Conservation (phyloP, 1,140 invertebrate genomes). For the Ctenoplectra terminalis region DNA sequence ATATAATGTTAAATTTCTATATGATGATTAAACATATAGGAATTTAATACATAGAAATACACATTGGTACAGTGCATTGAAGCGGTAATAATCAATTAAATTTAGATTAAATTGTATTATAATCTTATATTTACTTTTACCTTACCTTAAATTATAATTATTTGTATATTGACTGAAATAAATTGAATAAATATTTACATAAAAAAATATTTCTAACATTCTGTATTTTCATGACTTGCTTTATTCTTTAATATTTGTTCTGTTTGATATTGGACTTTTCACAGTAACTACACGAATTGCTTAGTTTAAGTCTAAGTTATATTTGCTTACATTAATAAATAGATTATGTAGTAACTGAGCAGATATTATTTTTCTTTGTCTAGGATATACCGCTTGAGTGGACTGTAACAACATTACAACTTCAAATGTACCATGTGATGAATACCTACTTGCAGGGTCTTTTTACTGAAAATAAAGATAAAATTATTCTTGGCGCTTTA, state of each 20-base stretch:
- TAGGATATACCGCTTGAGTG: slow-evolving; percentile 80
- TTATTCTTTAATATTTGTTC: neutral
- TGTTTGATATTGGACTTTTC: neutral
- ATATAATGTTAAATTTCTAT: slow-evolving; percentile 15
- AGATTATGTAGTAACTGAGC: neutral
- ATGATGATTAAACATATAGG: neutral
- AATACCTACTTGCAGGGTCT: slow-evolving; percentile 88
- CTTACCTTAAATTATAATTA: slow-evolving; percentile 19
- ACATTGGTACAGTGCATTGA: slow-evolving; percentile 66
- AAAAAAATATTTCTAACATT: neutral
- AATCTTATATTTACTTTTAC: slow-evolving; percentile 3
- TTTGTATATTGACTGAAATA: neutral
- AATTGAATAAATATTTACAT: neutral
- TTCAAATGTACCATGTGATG: slow-evolving; percentile 76
- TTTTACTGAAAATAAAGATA: slow-evolving; percentile 99
- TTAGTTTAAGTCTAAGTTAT: neutral
- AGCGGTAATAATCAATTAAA: slow-evolving; percentile 57
- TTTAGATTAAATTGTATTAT: neutral
- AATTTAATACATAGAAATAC: neutral
- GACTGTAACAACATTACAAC: slow-evolving; percentile 78
- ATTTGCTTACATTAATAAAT: neutral
- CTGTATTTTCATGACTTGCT: neutral
- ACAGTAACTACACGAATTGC: neutral
- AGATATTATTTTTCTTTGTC: slow-evolving; percentile 71
- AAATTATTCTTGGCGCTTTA: slow-evolving; percentile 93